Percentiles rank a stretch among this genome's conserved stretches.
Conservation (phyloP, 2,888 invertebrate genomes). For the Alviniconcha strummeri region DNA sequence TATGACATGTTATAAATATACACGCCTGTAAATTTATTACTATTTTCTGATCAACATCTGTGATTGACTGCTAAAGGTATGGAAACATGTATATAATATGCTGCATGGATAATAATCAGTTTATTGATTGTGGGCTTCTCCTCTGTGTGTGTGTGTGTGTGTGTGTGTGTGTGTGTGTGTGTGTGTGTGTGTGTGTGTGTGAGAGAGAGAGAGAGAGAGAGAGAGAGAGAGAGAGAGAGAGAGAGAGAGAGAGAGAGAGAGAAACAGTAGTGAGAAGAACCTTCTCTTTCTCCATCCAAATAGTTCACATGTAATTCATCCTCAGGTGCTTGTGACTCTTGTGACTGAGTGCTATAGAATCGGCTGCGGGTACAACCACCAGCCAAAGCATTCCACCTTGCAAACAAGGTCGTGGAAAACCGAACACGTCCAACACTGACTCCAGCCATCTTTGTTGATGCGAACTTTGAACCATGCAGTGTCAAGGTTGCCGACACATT, state of each 20-base stretch:
- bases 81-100: too few relatives aligned
- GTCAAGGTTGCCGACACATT: background rate
- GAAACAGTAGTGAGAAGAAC: conserved; percentile 23
- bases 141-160: background rate
- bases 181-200: conserved; percentile 14
- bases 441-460: conserved; percentile 16
- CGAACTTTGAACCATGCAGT: conserved; percentile 2
- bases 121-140: too few relatives aligned
- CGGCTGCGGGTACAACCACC: background rate
- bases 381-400: background rate
- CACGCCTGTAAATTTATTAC: too few relatives aligned
- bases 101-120: too few relatives aligned
- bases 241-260: background rate
- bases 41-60: too few relatives aligned
- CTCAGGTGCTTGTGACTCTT: conserved; percentile 33
- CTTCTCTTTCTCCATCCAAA: conserved; percentile 41
- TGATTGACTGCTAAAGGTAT: too few relatives aligned
- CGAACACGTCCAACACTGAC: background rate
- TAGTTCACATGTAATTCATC: conserved; percentile 43
- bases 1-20: too few relatives aligned
- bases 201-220: conserved; percentile 9
- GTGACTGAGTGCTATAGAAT: conserved; percentile 11
- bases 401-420: conserved; percentile 1
- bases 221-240: background rate
- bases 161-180: conserved; percentile 21